Conservation (phyloP, 2,888 invertebrate genomes). For the Agrotis ipsilon region DNA sequence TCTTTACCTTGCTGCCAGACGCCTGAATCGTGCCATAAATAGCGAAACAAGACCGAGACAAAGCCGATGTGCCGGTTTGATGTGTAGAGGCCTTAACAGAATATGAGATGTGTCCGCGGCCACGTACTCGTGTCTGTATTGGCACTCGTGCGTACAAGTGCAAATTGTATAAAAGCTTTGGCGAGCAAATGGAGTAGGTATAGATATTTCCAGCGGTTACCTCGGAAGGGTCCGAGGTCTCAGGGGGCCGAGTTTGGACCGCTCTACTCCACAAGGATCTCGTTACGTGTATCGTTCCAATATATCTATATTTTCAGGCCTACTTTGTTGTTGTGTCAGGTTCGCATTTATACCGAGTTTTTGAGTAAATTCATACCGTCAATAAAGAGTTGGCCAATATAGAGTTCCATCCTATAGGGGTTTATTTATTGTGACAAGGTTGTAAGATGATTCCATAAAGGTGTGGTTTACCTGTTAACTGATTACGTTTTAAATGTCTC, state of each 20-base stretch:
- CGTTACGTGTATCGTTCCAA: slow-evolving; percentile 69
- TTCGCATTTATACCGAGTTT: slow-evolving; percentile 17
- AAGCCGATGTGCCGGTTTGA: no score
- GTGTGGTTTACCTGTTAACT: slow-evolving; percentile 10
- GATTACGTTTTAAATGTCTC: slow-evolving; percentile 11
- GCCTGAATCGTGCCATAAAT: no score
- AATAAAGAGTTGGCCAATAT: slow-evolving; percentile 12
- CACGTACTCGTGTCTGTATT: slow-evolving; percentile 68
- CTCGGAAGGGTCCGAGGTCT: slow-evolving; percentile 73
- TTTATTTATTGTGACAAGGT: slow-evolving; percentile 18
- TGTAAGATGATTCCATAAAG: slow-evolving; percentile 1
- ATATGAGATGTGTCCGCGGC: slow-evolving; percentile 62
- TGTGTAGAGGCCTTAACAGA: slow-evolving; percentile 41
- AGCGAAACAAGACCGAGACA: no score
- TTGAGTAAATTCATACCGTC: slow-evolving; percentile 26
- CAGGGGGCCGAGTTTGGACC: slow-evolving; percentile 68
- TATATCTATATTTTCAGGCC: slow-evolving; percentile 25
- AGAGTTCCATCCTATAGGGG: background rate
- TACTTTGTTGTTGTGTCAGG: slow-evolving; percentile 42
- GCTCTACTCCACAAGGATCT: slow-evolving; percentile 67
- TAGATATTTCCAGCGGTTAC: slow-evolving; percentile 72
- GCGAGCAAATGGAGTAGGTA: slow-evolving; percentile 73
- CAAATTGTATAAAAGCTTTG: slow-evolving; percentile 75
- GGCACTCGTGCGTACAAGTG: slow-evolving; percentile 68
- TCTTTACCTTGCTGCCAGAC: no score